These are phyloP conservation scores for Cardiocondyla obscurior DNA, from an alignment of 1,140 invertebrate genomes.

Conservation along the genomic window DNA sequence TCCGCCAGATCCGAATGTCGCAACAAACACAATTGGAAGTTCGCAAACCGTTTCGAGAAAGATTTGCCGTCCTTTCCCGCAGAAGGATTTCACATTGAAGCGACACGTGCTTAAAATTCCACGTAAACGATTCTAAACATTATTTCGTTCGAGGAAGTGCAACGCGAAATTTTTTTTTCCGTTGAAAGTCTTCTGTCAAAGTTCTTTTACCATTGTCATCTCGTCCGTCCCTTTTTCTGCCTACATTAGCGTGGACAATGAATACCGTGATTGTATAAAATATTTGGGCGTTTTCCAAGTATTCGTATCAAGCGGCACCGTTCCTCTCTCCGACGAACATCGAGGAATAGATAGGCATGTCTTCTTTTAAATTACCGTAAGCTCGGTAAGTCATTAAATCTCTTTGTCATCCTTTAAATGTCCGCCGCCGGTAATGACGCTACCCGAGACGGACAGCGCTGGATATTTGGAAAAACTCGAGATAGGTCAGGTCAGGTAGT, in stretches of 20 bases:
- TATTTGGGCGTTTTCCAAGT: background rate
- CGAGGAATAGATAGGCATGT: no score
- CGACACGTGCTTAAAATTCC: no score
- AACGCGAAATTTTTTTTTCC: background rate
- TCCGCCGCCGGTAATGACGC: background rate
- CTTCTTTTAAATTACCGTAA: background rate
- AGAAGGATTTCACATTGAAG: background rate
- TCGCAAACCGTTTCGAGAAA: background rate
- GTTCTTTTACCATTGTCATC: no score
- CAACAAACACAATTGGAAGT: background rate
- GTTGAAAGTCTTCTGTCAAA: no score
- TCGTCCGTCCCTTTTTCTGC: no score
- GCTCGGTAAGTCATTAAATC: background rate
- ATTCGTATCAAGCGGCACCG: no score
- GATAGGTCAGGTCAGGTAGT: conserved; percentile 35
- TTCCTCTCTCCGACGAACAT: background rate
- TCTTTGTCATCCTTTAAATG: background rate
- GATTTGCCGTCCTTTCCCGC: background rate
- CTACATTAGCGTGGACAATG: no score
- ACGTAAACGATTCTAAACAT: no score
- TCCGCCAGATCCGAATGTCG: background rate
- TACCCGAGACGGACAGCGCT: background rate
- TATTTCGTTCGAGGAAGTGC: no score
- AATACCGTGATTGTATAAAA: no score
- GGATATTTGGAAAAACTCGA: conserved; percentile 13